Conservation (phyloP, 2,113 vertebrate genomes). For the Polypterus senegalus region DNA sequence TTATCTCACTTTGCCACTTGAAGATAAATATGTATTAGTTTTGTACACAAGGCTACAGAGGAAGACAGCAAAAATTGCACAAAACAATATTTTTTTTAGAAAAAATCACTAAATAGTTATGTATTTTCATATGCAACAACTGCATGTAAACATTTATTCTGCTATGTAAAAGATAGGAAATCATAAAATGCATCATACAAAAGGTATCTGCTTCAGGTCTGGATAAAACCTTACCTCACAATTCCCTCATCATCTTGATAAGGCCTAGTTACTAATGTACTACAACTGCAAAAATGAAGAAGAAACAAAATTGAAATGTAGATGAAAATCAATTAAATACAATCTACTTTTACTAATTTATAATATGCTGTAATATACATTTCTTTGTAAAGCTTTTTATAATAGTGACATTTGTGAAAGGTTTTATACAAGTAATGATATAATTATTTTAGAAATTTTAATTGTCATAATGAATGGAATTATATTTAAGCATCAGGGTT, state of each 20-base stretch:
- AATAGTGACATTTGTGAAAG: no score
- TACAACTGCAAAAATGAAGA: conserved; percentile 6
- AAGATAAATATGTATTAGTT: conserved; percentile 41
- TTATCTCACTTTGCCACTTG: conserved; percentile 39
- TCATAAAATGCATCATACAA: conserved; percentile 5
- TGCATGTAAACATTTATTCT: conserved; percentile 48
- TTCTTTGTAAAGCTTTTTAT: no score
- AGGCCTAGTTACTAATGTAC: conserved; percentile 2
- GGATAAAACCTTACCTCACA: conserved; percentile 9
- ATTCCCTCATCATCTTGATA: conserved; percentile 8
- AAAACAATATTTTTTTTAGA: conserved; percentile 29
- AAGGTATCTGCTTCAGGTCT: conserved; percentile 41
- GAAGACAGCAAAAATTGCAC: conserved; percentile 51
- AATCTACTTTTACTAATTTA: no score
- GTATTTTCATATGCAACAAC: conserved; percentile 39
- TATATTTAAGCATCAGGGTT: no score
- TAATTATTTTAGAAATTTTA: no score
- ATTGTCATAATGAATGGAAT: no score
- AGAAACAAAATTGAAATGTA: background rate
- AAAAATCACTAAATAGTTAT: conserved; percentile 30
- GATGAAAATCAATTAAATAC: no score
- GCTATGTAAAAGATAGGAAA: conserved; percentile 25
- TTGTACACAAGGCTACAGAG: conserved; percentile 63
- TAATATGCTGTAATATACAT: no score
- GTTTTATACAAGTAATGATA: no score